A percentile compares a stretch with the other conserved stretches of the same genome.
Conservation (phyloP, 2,888 invertebrate genomes). For the Sepioteuthis lessoniana region DNA sequence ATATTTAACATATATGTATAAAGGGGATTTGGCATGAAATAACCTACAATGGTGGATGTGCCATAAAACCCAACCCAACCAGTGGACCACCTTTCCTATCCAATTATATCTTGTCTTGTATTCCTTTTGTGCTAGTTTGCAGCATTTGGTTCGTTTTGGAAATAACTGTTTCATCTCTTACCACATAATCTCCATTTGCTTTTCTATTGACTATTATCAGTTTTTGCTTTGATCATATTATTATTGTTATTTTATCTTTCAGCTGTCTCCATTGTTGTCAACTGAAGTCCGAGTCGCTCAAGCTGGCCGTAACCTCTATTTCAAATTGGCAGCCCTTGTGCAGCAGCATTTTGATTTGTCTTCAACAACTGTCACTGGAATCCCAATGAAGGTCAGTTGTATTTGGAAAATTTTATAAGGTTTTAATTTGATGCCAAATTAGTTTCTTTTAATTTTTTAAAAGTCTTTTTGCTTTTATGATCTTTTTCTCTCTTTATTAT, state of each 20-base stretch:
- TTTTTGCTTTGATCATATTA: no score
- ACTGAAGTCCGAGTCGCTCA: constrained; percentile 67
- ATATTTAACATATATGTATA: no score
- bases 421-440: neutral
- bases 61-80: no score
- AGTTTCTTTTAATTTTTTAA: neutral
- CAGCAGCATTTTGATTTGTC: constrained; percentile 89
- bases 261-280: constrained; percentile 62
- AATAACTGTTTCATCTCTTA: no score
- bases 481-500: neutral
- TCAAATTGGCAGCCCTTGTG: constrained; percentile 73
- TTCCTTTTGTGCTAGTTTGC: no score
- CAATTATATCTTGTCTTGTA: no score
- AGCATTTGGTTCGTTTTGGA: no score
- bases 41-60: no score
- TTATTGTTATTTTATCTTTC: constrained; percentile 38
- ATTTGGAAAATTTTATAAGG: neutral
- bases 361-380: constrained; percentile 95
- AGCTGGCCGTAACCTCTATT: constrained; percentile 70
- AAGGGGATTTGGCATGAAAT: no score
- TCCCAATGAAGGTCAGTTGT: constrained; percentile 90
- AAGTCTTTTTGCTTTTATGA: neutral
- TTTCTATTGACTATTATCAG: no score
- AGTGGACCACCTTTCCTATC: no score
- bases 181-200: no score